Base-by-base conservation (phyloP, 2,888 invertebrate genomes). In the Lamellibrachia satsuma region DNA sequence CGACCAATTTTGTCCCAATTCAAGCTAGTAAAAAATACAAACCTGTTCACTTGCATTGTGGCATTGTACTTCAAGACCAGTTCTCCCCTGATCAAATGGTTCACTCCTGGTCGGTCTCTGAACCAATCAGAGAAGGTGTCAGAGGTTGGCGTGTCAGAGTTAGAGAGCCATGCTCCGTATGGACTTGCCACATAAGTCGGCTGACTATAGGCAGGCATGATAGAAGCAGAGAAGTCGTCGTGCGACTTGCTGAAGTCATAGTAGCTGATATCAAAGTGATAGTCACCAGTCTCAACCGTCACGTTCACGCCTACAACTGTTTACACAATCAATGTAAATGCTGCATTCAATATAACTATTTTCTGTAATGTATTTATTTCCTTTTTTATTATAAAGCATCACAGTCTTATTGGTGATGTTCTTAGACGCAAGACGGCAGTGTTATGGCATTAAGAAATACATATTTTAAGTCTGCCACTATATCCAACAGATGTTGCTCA, bases 61-160 rank as follows among this genome's bases (percentile, higher is more conserved):
- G 91, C 39, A 11, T 91, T 51, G 52, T 91, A 52, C 11, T 52
- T 91, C 22, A 91, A 15, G 6, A 52, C 51, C 39, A 52, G 51
- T 52, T 91, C 52, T 1, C 91, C 15, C 55, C 52, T 22, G 90
- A 75, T 6, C 15, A 75, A n/a, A 75, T 75, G 75, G 75, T 95
- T 95, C 4, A 92, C 93, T 3, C 93, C 93, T 3, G 94, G 60
- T 11, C 11, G 90, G 15, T 90, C 3, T 60, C 94, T 90, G 93
- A 94, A 95, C 95, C 95, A 95, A 22, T 94, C 94, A 15, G 95
- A 95, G 93, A 95, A 95, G 9, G 95, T 94, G 92, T 95, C 95
- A 3, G 94, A 52, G 4, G 93, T 94, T 0, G 95, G 95, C 8
- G 93, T 94, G 60, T 75, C 52, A 4, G 95, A 95, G 22, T 93